Evolutionary conservation across 2,888 invertebrate genomes (phyloP).

Genomic region (Octonoba sinensis): DNA sequence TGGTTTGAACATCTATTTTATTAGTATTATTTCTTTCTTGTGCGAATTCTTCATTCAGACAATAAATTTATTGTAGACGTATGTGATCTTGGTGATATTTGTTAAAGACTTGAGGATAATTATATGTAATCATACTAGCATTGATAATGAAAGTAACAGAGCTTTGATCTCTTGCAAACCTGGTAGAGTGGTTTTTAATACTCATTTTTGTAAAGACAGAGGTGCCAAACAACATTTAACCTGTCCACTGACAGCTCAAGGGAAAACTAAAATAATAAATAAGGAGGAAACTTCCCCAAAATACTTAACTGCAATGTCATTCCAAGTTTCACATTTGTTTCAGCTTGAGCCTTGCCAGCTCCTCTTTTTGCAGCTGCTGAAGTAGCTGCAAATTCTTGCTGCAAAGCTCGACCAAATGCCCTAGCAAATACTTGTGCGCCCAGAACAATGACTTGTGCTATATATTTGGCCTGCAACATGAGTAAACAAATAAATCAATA

Average conservation of each 20-base stretch:
- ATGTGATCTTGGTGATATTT: too few species aligned
- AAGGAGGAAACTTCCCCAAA: slow-evolving; percentile 17
- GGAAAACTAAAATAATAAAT: background rate
- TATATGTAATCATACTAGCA: too few species aligned
- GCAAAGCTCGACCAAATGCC: slow-evolving; percentile 91
- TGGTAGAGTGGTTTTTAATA: too few species aligned
- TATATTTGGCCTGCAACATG: slow-evolving; percentile 83
- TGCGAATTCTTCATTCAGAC: too few species aligned
- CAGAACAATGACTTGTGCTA: slow-evolving; percentile 89
- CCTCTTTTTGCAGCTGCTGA: slow-evolving; percentile 78
- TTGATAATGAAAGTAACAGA: too few species aligned
- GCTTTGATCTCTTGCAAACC: too few species aligned
- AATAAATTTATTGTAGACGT: too few species aligned
- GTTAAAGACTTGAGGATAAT: too few species aligned
- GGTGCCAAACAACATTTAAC: background rate
- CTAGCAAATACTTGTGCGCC: slow-evolving; percentile 90
- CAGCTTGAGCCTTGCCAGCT: slow-evolving; percentile 69
- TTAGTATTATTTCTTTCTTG: too few species aligned
- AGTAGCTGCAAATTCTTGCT: slow-evolving; percentile 74
- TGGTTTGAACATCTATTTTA: too few species aligned
- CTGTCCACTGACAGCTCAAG: background rate
- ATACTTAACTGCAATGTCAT: slow-evolving; percentile 76
- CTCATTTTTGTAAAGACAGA: too few species aligned
- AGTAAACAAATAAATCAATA: too few species aligned
- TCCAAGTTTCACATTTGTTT: slow-evolving; percentile 84